Base-by-base conservation (phyloP, 2,113 vertebrate species). In the Gasterosteus aculeatus region DNA sequence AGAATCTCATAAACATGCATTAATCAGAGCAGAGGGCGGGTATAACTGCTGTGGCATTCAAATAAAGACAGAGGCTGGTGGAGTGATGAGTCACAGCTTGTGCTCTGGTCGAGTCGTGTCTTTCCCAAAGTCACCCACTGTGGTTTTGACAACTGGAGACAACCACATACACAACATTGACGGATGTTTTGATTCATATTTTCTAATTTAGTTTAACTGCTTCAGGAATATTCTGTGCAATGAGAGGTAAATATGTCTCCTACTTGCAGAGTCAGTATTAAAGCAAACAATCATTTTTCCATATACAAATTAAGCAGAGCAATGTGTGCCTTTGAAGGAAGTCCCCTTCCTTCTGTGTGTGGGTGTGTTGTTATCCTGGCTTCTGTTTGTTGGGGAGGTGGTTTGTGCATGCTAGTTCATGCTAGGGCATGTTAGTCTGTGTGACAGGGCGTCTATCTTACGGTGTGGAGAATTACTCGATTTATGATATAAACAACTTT, bases 1-100 rank as follows among this genome's bases (percentile, higher is more conserved):
- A 35, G 68, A 57, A 47, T 84, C 85, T 76, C 81, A 84, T 91
- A 93, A 92, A 93, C 92, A 93, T 63, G 29, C 84, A 88, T 94
- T 88, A 85, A 90, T 93, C 89, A 91, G 72, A 80, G 87, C 76
- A 33, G 67, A 56, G 67, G 67, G 64, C 69, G 75, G 74, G 46
- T 73, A 33, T 63, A 63, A 62, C 80, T 22, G 57, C 76, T 77
- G 77, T 33, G 58, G 67, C 38, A 69, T 61, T 70, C 72, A 81
- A 59, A 78, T 77, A 54, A 47, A 72, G 66, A 47, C 46, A 16
- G 46, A 77, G 81, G 22, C 64, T 1, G 72, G 19, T 63, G 63
- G 19, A 54, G 31, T 5, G 38, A 33, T 82, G 78, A 85, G 42
- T 85, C 81, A 77, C 66, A 31, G 42, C 71, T 12, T 58, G 53